phyloP scores from a whole-genome alignment of 2,113 vertebrate species.

The Anguilla japonica region DNA sequence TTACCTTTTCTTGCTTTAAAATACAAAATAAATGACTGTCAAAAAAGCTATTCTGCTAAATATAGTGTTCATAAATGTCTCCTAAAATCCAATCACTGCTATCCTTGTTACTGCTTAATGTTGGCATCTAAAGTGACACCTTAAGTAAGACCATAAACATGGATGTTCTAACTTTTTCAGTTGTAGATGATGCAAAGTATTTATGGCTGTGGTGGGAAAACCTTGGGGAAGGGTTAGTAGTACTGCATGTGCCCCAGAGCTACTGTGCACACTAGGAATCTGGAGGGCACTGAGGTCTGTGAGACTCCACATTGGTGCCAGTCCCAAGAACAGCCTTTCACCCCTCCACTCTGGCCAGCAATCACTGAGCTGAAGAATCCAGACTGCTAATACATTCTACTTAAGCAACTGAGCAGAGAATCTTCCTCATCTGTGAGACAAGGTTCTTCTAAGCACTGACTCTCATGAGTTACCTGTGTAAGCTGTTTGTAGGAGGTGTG shows the following conservation, averaged over 20 bases:
- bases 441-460: slow-evolving; percentile 36
- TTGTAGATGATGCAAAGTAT: too few relatives aligned
- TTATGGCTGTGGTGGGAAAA: not conserved
- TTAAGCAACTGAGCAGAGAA: slow-evolving; percentile 67
- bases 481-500: slow-evolving; percentile 1
- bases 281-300: not conserved
- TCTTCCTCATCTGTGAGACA: slow-evolving; percentile 63
- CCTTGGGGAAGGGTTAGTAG: slow-evolving; percentile 32
- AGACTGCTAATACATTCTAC: slow-evolving; percentile 66
- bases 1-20: too few relatives aligned
- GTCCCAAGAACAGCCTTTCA: slow-evolving; percentile 34
- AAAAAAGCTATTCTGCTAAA: too few relatives aligned
- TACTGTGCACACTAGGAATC: not conserved
- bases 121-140: too few relatives aligned
- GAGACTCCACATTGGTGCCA: slow-evolving; percentile 39
- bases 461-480: not conserved
- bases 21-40: too few relatives aligned
- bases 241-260: slow-evolving; percentile 31
- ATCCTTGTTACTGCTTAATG: too few relatives aligned
- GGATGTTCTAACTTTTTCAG: too few relatives aligned
- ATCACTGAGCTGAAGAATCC: slow-evolving; percentile 69
- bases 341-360: slow-evolving; percentile 44
- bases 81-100: too few relatives aligned
- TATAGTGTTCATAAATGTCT: too few relatives aligned
- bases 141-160: too few relatives aligned